Conservation (phyloP, 2,888 invertebrate species). For the Boloria euphrosyne region DNA sequence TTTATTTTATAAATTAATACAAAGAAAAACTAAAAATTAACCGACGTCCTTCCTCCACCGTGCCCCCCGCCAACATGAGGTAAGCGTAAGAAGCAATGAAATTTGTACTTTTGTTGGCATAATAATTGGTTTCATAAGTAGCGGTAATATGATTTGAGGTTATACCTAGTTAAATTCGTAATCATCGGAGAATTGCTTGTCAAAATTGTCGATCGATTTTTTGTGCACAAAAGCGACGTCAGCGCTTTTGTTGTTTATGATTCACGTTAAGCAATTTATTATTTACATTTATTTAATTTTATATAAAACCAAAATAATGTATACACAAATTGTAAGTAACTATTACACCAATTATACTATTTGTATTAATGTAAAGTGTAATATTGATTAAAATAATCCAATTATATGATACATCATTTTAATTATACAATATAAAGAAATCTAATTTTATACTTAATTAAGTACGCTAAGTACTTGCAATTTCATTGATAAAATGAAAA, state of each 20-base stretch:
- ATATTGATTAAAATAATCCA: too few species aligned
- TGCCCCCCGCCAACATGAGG: slow-evolving; percentile 32
- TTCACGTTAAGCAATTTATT: neutral
- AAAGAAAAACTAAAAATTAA: neutral
- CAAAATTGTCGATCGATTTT: slow-evolving; percentile 15
- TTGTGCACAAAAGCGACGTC: neutral
- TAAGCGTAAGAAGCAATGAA: slow-evolving; percentile 5
- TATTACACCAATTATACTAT: too few species aligned
- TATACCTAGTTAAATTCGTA: slow-evolving; percentile 2
- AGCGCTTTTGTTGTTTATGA: neutral
- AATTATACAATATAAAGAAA: too few species aligned
- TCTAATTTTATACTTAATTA: too few species aligned
- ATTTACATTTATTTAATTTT: neutral
- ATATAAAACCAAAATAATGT: too few species aligned
- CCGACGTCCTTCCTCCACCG: slow-evolving; percentile 25
- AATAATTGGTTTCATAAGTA: neutral
- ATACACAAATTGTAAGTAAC: too few species aligned
- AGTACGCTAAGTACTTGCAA: too few species aligned
- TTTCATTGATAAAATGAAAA: too few species aligned
- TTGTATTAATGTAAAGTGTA: too few species aligned
- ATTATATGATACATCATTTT: too few species aligned
- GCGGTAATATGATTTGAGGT: slow-evolving; percentile 10
- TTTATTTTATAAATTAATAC: slow-evolving; percentile 15
- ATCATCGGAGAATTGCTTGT: slow-evolving; percentile 6
- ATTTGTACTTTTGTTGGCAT: slow-evolving; percentile 9